These are phyloP conservation scores for Drosophila albomicans DNA, from an alignment of 1,140 invertebrate species.

Conservation along the genomic window DNA sequence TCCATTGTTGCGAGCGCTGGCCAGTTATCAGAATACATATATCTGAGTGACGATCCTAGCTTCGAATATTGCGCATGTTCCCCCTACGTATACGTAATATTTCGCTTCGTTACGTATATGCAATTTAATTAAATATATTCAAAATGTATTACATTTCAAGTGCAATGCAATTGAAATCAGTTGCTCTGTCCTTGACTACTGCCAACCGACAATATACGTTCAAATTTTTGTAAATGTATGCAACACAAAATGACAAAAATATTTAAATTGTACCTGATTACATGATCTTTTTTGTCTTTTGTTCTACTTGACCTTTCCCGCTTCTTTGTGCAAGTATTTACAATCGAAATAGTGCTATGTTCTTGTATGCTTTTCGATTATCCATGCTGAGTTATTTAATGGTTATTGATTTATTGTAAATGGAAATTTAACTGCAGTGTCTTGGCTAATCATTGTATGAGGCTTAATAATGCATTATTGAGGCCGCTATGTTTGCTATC, in stretches of 20 bases:
- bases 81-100: constrained; percentile 71
- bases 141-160: constrained; percentile 70
- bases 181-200: constrained; percentile 56
- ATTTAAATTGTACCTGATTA: constrained; percentile 72
- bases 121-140: constrained; percentile 76
- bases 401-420: constrained; percentile 51
- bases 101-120: constrained; percentile 50
- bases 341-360: constrained; percentile 58
- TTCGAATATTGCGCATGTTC: constrained; percentile 15
- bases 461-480: background rate
- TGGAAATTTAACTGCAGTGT: background rate
- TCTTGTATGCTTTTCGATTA: constrained; percentile 16
- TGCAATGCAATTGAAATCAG: constrained; percentile 59
- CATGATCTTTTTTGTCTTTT: constrained; percentile 49
- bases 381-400: constrained; percentile 43
- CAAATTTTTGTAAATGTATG: constrained; percentile 33
- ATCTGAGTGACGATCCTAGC: constrained; percentile 44
- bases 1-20: constrained; percentile 65
- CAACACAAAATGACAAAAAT: constrained; percentile 66
- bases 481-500: too few species aligned
- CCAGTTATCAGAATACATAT: constrained; percentile 69
- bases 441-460: constrained; percentile 4
- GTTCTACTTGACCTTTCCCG: constrained; percentile 53
- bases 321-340: constrained; percentile 29
- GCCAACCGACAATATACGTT: constrained; percentile 28